Evolutionary conservation across 1,140 invertebrate genomes (phyloP), one percentile per base, ranked within the genome.

Genomic region (Drosophila tani): DNA sequence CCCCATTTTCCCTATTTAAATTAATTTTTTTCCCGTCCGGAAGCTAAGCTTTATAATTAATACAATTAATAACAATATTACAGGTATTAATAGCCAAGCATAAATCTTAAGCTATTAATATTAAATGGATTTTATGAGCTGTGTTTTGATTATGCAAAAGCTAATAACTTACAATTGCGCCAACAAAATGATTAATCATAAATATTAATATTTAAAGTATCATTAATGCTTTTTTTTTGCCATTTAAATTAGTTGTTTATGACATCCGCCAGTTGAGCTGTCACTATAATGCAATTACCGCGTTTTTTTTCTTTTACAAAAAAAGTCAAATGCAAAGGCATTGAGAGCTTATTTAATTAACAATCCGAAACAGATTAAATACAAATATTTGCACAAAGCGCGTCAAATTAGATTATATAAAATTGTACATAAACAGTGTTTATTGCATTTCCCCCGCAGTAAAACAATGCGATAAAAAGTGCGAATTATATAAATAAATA

Each of bases 271-370:
- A 57, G 73, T 38, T 55, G 7, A 46, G 24, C 53, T 51, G 73
- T 27, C 73, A 67, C 32, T 32, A 51, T 67, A 53, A 59, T 76
- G 63, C 46, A 76, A 76, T 76, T 76, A 59, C 29, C 19, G 11
- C 5, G 9, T 24, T 51, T 59, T 58, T 47, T 46, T n/a, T 11
- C 9, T 43, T 74, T 47, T 50, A 11, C 32, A 29, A 69, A 64
- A 64, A 64, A 75, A 70, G 62, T 68, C 77, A 79, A 55, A 55
- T 27, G 27, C 51, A 77, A 73, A 67, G 19, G 46, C 49, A 45
- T 40, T 38, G 29, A 59, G 41, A 69, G 63, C 58, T 78, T 81
- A 85, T 85, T 79, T 55, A 79, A 86, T 86, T 87, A 80, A 64
- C 47, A 75, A 65, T 53, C 62, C 58, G 56, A 60, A 24, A 63